Evolutionary conservation across 2,113 vertebrate genomes (phyloP), one percentile per base, ranked within the genome.

Genomic region (Zapus hudsonius): DNA sequence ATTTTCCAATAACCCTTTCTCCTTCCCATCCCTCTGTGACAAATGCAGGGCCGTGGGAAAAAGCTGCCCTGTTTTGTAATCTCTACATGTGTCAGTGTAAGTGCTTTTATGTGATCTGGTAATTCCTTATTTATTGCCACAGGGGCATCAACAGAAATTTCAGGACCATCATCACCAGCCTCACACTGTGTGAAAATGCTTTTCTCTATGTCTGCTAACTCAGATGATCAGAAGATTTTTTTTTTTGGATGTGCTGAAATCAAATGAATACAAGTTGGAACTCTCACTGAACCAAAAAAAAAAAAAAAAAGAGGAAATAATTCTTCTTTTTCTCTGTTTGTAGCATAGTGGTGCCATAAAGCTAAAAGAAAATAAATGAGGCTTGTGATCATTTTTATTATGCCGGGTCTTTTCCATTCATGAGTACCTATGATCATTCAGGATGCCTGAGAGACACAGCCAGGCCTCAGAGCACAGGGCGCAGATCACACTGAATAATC

Each of bases 331-430:
- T 57, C 40, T 82, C 89, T 95, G 89, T 95, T 93, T 96, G 73
- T 81, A 72, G 40, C 82, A 95, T 55, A 31, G 8, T 3, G 29
- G 70, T 89, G 82, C 79, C 94, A 94, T 82, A 94, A 93, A 93
- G 81, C 84, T 95, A 73, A 96, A 94, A 91, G 91, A 38, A 91
- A 92, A 92, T 67, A 92, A 96, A 94, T 93, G 91, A 94, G 74
- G 72, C 92, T 92, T 96, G 95, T 83, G 93, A 94, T 96, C 73
- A 94, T 95, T 84, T 94, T 73, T 85, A 89, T 83, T 94, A 91
- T 92, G 42, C 64, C 79, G 69, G 78, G 9, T 89, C 44, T 94
- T 95, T 96, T 79, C 63, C 94, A 95, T 95, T 96, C 95, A 82
- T 23, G 31, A 90, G 64, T 91, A 42, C 64, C 91, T 96, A 91